Evolutionary conservation across 2,113 vertebrate species (phyloP).

Genomic region (Atlantisia rogersi): DNA sequence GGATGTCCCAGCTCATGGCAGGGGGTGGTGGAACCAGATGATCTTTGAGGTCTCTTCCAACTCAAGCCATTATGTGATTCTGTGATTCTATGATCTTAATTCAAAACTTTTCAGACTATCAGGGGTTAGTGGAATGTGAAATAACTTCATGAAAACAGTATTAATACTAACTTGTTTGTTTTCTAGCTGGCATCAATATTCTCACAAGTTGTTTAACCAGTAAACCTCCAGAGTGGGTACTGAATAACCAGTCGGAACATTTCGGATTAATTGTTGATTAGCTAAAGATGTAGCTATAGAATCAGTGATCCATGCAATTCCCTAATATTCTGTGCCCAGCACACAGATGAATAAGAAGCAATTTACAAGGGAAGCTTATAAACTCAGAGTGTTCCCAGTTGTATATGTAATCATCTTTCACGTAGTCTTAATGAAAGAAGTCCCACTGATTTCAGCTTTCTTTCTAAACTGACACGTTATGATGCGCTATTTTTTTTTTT

Average conservation of each 20-base stretch:
- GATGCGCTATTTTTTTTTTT: accelerated
- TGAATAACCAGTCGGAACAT: not conserved
- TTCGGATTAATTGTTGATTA: not conserved
- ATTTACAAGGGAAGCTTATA: not conserved
- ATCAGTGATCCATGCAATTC: not conserved
- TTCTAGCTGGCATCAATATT: not conserved
- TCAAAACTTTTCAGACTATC: not conserved
- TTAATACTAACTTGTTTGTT: not conserved
- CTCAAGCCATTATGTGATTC: too few species aligned
- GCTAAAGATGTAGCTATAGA: not conserved
- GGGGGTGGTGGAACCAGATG: too few species aligned
- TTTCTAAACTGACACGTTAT: not conserved
- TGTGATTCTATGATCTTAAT: not conserved
- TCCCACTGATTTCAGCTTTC: not conserved
- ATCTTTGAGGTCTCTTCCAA: too few species aligned
- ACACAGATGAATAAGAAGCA: not conserved
- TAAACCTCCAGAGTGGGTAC: not conserved
- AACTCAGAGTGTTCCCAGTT: not conserved
- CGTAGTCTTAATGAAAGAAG: not conserved
- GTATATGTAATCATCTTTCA: not conserved
- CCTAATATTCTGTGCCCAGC: not conserved
- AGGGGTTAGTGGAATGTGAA: not conserved
- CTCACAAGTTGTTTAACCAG: not conserved
- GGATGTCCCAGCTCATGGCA: too few species aligned
- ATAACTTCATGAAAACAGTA: not conserved